Evolutionary conservation across 2,888 invertebrate genomes (phyloP).

Genomic region (Mythimna loreyi): DNA sequence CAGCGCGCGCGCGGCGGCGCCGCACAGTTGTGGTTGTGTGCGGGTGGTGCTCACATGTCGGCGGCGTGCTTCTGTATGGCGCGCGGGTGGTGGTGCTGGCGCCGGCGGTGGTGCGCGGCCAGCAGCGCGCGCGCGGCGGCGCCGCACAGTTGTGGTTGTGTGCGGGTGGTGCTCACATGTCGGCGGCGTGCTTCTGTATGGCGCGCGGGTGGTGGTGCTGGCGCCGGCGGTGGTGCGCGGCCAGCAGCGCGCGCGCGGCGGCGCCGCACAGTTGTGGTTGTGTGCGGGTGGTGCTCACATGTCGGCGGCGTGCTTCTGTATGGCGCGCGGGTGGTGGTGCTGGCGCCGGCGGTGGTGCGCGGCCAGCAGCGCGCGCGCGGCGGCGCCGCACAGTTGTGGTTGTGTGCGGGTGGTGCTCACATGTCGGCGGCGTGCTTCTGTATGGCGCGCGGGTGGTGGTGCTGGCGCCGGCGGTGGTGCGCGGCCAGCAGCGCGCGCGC

Average conservation of each 20-base stretch:
- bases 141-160: not conserved
- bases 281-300: slow-evolving; percentile 12
- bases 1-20: slow-evolving; percentile 78
- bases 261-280: not conserved
- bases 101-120: slow-evolving; percentile 66
- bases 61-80: slow-evolving; percentile 70
- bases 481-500: slow-evolving; percentile 79
- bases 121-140: slow-evolving; percentile 78
- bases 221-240: slow-evolving; percentile 66
- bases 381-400: not conserved
- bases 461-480: slow-evolving; percentile 60
- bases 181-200: slow-evolving; percentile 69
- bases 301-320: slow-evolving; percentile 69
- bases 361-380: slow-evolving; percentile 77
- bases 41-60: slow-evolving; percentile 30
- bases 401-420: slow-evolving; percentile 9
- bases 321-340: slow-evolving; percentile 58
- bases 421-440: slow-evolving; percentile 66
- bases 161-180: slow-evolving; percentile 24
- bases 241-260: slow-evolving; percentile 77
- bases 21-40: not conserved
- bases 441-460: slow-evolving; percentile 62
- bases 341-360: slow-evolving; percentile 66
- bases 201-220: slow-evolving; percentile 56
- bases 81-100: slow-evolving; percentile 53